Base-by-base conservation (phyloP, 2,797 vertebrate species). In the Coranthus polyacanthus region DNA sequence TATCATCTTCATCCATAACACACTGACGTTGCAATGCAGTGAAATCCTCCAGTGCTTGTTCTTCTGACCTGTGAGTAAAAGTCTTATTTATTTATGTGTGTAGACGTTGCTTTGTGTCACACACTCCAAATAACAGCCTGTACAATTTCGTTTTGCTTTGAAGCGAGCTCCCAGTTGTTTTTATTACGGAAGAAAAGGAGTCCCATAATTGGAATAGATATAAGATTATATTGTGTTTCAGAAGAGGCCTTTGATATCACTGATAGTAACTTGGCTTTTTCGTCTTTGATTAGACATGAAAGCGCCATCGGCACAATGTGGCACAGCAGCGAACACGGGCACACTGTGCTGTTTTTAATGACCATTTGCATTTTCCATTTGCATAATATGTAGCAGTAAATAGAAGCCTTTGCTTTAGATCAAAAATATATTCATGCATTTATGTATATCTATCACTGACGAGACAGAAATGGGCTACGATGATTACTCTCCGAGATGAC, bases 241-340 rank as follows among this genome's bases (percentile, higher is more conserved):
- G 74, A 70, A 42, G 54, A 74, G 46, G 59, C 56, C 83, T 88
- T 85, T 84, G 85, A 85, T 85, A 72, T 84, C 46, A 13, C 45
- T 84, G 83, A 83, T 84, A 72, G 78, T 68, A 78, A 84, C 76
- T 82, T 84, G 67, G 79, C 79, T 79, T 85, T 82, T 69, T 57
- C 18, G 6, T 71, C 79, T 88, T 80, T 85, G 74, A 85, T 85
- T 85, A 82, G 60, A 84, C 77, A 84, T 88, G 76, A 88, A 85
- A 85, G 81, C 12, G 47, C 71, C 71, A 69, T 58, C 8, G 78
- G 78, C 75, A 83, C 82, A 75, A 66, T 79, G 65, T 70, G 72
- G 70, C 56, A 29, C 68, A 26, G 36, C 52, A 21, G 58, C 34
- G 16, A 70, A 45, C 18, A 32, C 15, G 2, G 57, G 12, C 58